Conservation (phyloP, 2,113 vertebrate genomes). For the Heliornis fulica region DNA sequence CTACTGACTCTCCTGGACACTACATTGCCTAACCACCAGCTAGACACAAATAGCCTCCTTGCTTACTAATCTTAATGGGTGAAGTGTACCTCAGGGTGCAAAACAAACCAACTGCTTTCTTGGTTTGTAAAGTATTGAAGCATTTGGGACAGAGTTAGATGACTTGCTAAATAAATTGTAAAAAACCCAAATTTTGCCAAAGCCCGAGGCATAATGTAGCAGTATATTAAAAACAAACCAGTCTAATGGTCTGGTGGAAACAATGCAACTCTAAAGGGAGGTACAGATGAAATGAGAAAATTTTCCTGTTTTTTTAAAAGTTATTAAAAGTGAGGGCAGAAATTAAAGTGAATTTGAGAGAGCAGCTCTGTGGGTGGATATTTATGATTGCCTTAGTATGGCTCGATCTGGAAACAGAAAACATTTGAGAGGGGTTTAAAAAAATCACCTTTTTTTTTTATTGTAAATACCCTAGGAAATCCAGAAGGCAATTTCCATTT, state of each 20-base stretch:
- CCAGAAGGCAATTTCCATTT: background rate
- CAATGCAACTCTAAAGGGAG: background rate
- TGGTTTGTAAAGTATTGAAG: background rate
- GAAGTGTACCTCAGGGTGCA: background rate
- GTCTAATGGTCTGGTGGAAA: background rate
- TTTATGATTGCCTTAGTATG: background rate
- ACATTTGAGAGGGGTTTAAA: background rate
- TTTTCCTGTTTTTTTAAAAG: background rate
- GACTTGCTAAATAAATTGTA: background rate
- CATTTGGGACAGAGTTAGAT: background rate
- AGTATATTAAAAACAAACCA: slow-evolving; percentile 25
- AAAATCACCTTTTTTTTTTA: background rate
- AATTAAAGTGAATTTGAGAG: slow-evolving; percentile 10
- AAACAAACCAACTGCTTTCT: background rate
- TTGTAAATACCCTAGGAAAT: background rate
- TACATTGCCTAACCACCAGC: background rate
- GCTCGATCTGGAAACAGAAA: background rate
- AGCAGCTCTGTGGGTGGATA: background rate
- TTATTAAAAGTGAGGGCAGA: slow-evolving; percentile 22
- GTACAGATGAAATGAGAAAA: slow-evolving; percentile 1
- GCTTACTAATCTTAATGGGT: background rate
- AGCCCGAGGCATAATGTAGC: background rate
- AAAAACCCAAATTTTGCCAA: background rate
- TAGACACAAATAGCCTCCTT: background rate
- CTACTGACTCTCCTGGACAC: background rate